Base-by-base conservation (phyloP, 2,113 vertebrate species). In the Dicaeum eximium region DNA sequence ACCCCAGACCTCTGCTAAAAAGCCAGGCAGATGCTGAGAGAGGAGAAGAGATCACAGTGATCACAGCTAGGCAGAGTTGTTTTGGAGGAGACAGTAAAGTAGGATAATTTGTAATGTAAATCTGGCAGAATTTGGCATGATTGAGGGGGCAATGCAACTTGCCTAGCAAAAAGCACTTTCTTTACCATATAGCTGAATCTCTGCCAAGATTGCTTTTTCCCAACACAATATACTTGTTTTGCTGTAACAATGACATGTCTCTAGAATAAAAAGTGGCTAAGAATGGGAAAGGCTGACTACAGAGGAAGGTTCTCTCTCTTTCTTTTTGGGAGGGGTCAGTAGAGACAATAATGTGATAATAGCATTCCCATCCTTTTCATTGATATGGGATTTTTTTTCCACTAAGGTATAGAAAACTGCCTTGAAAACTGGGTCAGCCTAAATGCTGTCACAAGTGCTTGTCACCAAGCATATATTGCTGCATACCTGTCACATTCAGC, bases 381-480 rank as follows among this genome's bases (percentile, higher is more conserved):
- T 77, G 48, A 72, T 72, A 73, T 3, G 56, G 87, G 56, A 61
- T 83, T 80, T 81, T 93, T 94, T 95, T 89, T 54, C 60, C 22
- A 37, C 75, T 73, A 62, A 94, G 79, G 57, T 86, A 48, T n/a
- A 75, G 80, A 80, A 80, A 75, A 74, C 90, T 94, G 44, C 47
- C 77, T 80, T 81, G 82, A 79, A 94, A 90, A 92, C 83, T 86
- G 54, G 95, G 95, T 95, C 95, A 80, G 19, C 84, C 88, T 95
- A 93, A 93, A 78, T 51, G 71, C 81, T 88, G 83, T 95, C 94
- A 92, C 33, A 24, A 64, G 58, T 96, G 48, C 73, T 91, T 74
- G 67, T 89, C 51, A 88, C 93, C 83, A 81, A 71, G 73, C 9
- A 5, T 54, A 48, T 70, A 57, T 80, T 61, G 71, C 72, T 93